phyloP scores from a whole-genome alignment of 1,140 invertebrate genomes.

The Tetranychus cinnabarinus region DNA sequence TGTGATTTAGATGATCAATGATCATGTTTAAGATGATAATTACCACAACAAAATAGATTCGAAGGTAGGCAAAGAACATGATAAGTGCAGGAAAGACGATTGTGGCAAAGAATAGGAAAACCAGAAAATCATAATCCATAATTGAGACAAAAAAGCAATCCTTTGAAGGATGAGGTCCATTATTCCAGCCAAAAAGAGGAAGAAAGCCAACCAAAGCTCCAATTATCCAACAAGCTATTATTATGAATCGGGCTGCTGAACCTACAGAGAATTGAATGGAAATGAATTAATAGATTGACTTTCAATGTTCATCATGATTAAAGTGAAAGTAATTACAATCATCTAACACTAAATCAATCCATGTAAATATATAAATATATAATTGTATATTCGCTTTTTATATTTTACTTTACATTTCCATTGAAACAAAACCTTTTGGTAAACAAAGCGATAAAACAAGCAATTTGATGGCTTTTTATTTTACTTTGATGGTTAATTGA shows the following conservation, averaged over 20 bases:
- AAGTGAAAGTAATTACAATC: too few species aligned
- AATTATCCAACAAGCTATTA: slow-evolving; percentile 55
- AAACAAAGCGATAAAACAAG: too few species aligned
- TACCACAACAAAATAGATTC: slow-evolving; percentile 62
- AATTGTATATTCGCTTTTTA: too few species aligned
- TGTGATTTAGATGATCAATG: too few species aligned
- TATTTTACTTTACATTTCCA: too few species aligned
- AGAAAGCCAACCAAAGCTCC: slow-evolving; percentile 52
- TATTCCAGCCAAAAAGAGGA: slow-evolving; percentile 63
- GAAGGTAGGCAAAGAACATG: slow-evolving; percentile 57
- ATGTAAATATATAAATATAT: too few species aligned
- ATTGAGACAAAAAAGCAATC: slow-evolving; percentile 55
- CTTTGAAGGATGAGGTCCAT: slow-evolving; percentile 25
- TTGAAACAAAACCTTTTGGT: too few species aligned
- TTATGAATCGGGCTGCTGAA: slow-evolving; percentile 34
- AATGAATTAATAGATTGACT: too few species aligned
- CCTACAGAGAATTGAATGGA: not conserved
- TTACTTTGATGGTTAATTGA: too few species aligned
- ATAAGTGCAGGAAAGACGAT: slow-evolving; percentile 60
- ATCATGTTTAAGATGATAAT: slow-evolving; percentile 20
- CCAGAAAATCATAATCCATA: slow-evolving; percentile 64
- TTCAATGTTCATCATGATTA: too few species aligned
- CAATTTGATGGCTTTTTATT: too few species aligned
- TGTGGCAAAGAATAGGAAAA: slow-evolving; percentile 65
- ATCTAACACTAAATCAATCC: too few species aligned